phyloP scores from a whole-genome alignment of 2,797 vertebrate genomes.

The Microhierax caerulescens region DNA sequence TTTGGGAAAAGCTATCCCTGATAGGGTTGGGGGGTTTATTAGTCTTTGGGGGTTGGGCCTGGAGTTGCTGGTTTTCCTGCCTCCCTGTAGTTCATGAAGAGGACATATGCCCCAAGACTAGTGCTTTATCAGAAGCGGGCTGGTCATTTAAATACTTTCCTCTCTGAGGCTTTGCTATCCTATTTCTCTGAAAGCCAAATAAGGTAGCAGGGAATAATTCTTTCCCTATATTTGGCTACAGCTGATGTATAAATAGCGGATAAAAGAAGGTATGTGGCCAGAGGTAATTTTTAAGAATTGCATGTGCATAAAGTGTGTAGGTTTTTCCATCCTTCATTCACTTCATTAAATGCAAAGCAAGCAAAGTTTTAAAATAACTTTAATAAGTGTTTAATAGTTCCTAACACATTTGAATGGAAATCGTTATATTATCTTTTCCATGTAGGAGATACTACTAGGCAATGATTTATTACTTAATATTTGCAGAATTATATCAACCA shows the following conservation, averaged over 20 bases:
- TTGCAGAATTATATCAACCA: background rate
- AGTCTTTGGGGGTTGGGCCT: background rate
- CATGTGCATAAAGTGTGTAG: background rate
- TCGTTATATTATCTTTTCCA: constrained; percentile 54
- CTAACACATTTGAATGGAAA: constrained; percentile 62
- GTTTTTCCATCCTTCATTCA: constrained; percentile 55
- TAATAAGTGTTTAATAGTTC: constrained; percentile 64
- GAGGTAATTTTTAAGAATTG: constrained; percentile 57
- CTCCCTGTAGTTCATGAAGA: background rate
- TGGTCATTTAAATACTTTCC: background rate
- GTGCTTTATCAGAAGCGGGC: background rate
- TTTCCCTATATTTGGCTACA: constrained; percentile 8
- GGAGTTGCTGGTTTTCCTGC: constrained; percentile 18
- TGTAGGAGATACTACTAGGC: background rate
- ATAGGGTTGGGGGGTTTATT: background rate
- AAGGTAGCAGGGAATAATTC: constrained; percentile 1
- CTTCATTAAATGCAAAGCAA: constrained; percentile 56
- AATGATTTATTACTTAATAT: constrained; percentile 2
- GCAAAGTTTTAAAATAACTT: constrained; percentile 64
- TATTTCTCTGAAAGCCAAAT: constrained; percentile 11
- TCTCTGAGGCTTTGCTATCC: background rate
- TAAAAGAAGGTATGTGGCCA: constrained; percentile 38
- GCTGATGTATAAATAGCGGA: constrained; percentile 23
- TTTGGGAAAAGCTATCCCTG: background rate
- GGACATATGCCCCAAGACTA: constrained; percentile 1